Evolutionary conservation across 2,888 invertebrate genomes (phyloP), one percentile per base, ranked within the genome.

Genomic region (Drosophila nr. perissopoda): DNA sequence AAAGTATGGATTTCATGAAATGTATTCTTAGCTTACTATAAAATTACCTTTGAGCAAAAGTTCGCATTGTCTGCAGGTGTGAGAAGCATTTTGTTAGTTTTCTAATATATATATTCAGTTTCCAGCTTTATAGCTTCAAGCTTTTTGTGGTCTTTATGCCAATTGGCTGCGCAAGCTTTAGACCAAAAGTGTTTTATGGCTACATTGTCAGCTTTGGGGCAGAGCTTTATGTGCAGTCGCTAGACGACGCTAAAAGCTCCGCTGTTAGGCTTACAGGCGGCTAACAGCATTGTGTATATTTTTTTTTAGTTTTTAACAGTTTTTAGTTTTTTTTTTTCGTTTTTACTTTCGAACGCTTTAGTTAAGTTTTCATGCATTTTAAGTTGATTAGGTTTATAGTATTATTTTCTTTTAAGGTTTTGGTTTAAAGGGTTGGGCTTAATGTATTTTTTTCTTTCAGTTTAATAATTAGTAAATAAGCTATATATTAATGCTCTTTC

Each of bases 171-270:
- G 53, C 38, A 56, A 57, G 73, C 27, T 73, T 75, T 76, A 11
- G 66, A 67, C 74, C 75, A 66, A 65, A 33, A 42, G 16, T 21
- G 11, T 42, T 74, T 61, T 62, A 66, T 66, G 58, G 65, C 60
- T 46, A 42, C 36, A 8, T 18, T 58, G 36, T 56, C 29, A 53
- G 54, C 34, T 56, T 36, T 52, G n/a, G 34, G 65, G 75, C 79
- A 82, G 70, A 81, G 82, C 81, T 84, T 81, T 81, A 84, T 81
- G 48, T 84, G 85, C 81, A 82, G 64, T 51, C 85, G 82, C 85
- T 82, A 84, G 79, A 66, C 76, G 82, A 67, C 81, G 79, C 85
- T 82, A 84, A 84, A 84, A 85, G 82, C 82, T 84, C 67, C 69
- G 70, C 83, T 68, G 29, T 62, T 16, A 51, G 68, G 49, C 52